A percentile compares a stretch with the other conserved stretches of the same genome.
Conservation (phyloP, 2,797 vertebrate species). For the Luscinia luscinia region DNA sequence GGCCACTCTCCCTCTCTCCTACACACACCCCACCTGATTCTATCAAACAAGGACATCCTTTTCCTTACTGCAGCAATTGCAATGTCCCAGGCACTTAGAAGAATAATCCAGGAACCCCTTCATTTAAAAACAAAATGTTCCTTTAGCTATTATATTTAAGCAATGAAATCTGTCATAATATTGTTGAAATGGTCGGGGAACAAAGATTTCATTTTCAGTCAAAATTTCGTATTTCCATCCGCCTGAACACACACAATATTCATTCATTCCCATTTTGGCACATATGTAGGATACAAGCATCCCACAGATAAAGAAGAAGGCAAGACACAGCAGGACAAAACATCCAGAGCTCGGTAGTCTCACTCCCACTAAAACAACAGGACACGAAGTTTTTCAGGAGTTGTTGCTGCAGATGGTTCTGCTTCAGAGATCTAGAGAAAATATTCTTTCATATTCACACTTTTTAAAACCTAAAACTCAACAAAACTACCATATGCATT, state of each 20-base stretch:
- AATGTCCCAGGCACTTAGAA: neutral
- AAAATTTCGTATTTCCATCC: neutral
- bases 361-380: neutral
- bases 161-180: neutral
- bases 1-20: neutral
- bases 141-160: neutral
- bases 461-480: neutral
- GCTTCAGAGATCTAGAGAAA: neutral
- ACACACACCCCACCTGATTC: neutral
- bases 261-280: neutral
- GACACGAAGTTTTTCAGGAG: neutral
- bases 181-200: neutral
- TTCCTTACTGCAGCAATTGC: neutral
- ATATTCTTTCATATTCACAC: neutral
- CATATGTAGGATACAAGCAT: neutral
- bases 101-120: neutral
- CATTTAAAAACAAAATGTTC: neutral
- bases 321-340: neutral
- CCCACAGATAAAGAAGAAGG: neutral
- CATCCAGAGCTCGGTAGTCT: neutral
- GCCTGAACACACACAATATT: neutral
- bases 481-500: neutral
- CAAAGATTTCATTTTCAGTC: neutral
- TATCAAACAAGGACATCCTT: neutral
- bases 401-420: neutral